Base-by-base conservation (phyloP, 2,113 vertebrate species). In the Psettodes erumei region DNA sequence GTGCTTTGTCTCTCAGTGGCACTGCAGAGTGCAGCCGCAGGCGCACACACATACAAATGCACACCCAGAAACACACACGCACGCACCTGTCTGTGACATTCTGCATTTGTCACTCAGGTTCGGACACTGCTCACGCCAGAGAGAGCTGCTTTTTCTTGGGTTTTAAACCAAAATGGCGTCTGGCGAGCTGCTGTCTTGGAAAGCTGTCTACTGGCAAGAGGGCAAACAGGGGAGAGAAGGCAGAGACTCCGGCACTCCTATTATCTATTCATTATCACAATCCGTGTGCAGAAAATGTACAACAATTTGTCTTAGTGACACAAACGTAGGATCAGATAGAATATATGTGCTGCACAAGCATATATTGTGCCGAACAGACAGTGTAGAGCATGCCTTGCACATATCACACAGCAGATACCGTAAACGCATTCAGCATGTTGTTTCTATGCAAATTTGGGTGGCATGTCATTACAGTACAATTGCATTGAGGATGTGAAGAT, bases 1-100 rank as follows among this genome's bases (percentile, higher is more conserved):
- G 79, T 90, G 91, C 93, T 92, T 93, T 93, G 93, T 93, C 89
- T 93, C 86, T 83, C 77, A 79, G 75, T 87, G 84, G 88, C 87
- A 90, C 88, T 93, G 92, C 92, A 82, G 89, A 89, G 87, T 80
- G 76, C 81, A 90, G 85, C 85, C 79, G 54, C 87, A 88, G 81
- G 61, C 89, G 35, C 75, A 70, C 75, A 51, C 71, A 56, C 54
- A 71, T 21, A 61, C 61, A 35, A 3, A 69, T 33, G 56, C 33
- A 35, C 51, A 23, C 63, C 54, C 35, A 15, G 45, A 54, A 30
- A 55, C 63, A 70, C 59, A 69, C 42, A 23, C 47, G 42, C 67
- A 75, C 74, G 83, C 82, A 88, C 87, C 84, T 89, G 74, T 59
- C 77, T 81, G 73, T 79, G 85, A 86, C 83, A 75, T 82, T 79